Base-by-base conservation (phyloP, 2,113 vertebrate genomes). In the Caracal caracal region DNA sequence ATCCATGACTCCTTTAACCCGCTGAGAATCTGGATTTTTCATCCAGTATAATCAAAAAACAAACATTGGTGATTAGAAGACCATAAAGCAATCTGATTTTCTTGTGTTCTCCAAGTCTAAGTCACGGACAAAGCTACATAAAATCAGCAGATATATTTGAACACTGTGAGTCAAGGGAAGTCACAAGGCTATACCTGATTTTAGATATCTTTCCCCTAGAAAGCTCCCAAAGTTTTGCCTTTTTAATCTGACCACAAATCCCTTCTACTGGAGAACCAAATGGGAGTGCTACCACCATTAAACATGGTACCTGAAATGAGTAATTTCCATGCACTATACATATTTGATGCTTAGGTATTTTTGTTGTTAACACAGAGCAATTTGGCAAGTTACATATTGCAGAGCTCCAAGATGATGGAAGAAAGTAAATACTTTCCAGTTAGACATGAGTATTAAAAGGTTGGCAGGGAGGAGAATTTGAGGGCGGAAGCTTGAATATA, bases 21-120 rank as follows among this genome's bases (percentile, higher is more conserved):
- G 9, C 4, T 91, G 51, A 90, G 15, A 82, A 93, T 86, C 19
- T 6, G 90, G 47, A 89, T 88, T 95, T 87, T 96, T 79, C 26
- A 66, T 5, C 10, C 33, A 30, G 26, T 47, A 8, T 84, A 95
- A 63, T 75, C 10, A 37, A 93, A 43, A 92, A 95, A 93, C 5
- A 92, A 66, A 30, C 70, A 2, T 49, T 86, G 35, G 17, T 80
- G 11, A 49, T 47, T 73, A 4, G 17, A 95, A 17, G 43, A 35
- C 22, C 26, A 15, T 40, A 63, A 82, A 30, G 35, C 26, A 24
- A 71, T 51, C 59, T 92, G 16, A 68, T 94, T 84, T 63, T 90
- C 22, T 93, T 85, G 68, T 43, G 11, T 87, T 93, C 73, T 89
- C 53, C 82, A 93, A 30, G 61, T 81, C 43, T 93, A 66, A 75